Percentiles rank a stretch among this genome's conserved stretches.
These are phyloP conservation scores for Dermolepida albohirtum DNA, from an alignment of 2,888 invertebrate species.

Conservation along the genomic window DNA sequence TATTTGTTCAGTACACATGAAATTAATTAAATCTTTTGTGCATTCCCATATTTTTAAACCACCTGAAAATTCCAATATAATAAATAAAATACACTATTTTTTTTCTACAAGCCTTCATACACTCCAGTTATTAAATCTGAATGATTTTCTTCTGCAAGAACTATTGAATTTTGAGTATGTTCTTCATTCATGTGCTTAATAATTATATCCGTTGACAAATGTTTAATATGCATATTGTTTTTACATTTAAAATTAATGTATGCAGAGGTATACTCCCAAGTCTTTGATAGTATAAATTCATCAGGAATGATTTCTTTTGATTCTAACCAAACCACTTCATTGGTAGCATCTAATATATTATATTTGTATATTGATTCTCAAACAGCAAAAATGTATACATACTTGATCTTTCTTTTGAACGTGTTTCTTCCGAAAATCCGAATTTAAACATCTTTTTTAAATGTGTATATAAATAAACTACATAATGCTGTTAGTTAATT, in stretches of 20 bases:
- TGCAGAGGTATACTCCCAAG: conserved; percentile 57
- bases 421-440: conserved; percentile 33
- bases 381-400: background rate
- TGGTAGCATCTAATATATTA: conserved; percentile 16
- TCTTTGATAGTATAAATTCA: conserved; percentile 55
- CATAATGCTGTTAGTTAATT: too few species aligned
- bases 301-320: conserved; percentile 45
- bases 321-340: conserved; percentile 53
- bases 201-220: conserved; percentile 64
- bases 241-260: conserved; percentile 65
- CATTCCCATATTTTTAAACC: conserved; percentile 98
- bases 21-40: conserved; percentile 82
- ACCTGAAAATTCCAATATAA: conserved; percentile 69
- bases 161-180: conserved; percentile 60
- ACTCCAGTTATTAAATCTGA: conserved; percentile 81
- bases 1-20: conserved; percentile 67
- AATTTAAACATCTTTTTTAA: conserved; percentile 43
- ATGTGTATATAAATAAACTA: too few species aligned
- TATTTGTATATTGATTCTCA: background rate
- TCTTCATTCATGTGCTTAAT: conserved; percentile 55
- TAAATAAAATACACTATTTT: conserved; percentile 21
- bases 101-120: conserved; percentile 76
- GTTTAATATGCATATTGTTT: conserved; percentile 65
- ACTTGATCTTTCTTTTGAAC: background rate
- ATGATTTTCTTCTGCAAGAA: conserved; percentile 73